These are phyloP conservation scores for Thalassaphorura encarpata DNA, from an alignment of 1,140 invertebrate species.

Conservation along the genomic window DNA sequence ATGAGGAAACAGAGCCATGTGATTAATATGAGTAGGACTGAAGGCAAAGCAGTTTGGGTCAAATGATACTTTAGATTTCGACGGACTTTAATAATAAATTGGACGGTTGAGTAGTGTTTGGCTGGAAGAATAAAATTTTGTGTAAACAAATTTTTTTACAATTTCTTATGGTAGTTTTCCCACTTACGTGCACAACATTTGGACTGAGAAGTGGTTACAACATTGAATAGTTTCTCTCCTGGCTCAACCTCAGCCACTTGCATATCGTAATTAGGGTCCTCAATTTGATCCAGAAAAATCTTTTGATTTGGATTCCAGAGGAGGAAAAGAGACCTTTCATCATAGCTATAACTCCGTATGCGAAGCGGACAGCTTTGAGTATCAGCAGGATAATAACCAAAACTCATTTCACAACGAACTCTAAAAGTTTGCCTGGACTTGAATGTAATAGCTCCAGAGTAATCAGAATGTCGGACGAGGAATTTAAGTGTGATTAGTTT, in stretches of 20 bases:
- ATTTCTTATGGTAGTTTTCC: neutral
- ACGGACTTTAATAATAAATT: neutral
- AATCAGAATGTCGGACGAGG: neutral
- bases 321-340: neutral
- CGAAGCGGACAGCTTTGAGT: conserved; percentile 18
- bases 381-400: conserved; percentile 23
- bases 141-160: neutral
- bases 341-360: conserved; percentile 11
- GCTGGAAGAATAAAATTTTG: neutral
- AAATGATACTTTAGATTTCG: conserved; percentile 4
- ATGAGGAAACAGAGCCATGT: conserved; percentile 7
- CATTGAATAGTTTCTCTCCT: neutral
- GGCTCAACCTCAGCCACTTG: neutral
- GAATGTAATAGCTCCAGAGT: neutral
- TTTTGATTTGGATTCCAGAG: neutral
- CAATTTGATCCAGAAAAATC: neutral
- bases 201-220: neutral
- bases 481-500: neutral
- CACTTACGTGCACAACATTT: neutral
- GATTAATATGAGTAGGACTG: neutral
- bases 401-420: conserved; percentile 19
- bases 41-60: conserved; percentile 1
- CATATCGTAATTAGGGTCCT: neutral
- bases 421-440: neutral
- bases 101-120: neutral